These are phyloP conservation scores for Porites evermanni DNA, from an alignment of 92 coral and sea anemone genomes.

Conservation along the genomic window DNA sequence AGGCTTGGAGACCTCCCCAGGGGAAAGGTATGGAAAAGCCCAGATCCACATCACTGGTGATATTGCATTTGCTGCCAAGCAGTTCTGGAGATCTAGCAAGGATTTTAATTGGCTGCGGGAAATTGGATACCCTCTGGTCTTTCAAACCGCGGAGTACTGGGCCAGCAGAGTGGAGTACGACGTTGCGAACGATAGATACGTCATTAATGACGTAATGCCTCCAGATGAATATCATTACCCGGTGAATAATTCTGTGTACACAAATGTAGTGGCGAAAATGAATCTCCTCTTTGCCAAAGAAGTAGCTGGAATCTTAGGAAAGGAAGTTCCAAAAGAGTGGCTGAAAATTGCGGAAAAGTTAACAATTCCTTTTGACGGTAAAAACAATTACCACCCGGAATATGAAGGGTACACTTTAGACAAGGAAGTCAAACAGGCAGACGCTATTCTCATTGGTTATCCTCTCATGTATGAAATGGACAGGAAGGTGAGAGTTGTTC, in stretches of 20 bases:
- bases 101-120: slow-evolving; percentile 73
- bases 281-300: slow-evolving; percentile 79
- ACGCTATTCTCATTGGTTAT: slow-evolving; percentile 81
- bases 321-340: slow-evolving; percentile 72
- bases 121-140: slow-evolving; percentile 71
- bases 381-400: slow-evolving; percentile 81
- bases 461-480: slow-evolving; percentile 86
- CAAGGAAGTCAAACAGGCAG: slow-evolving; percentile 81
- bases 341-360: slow-evolving; percentile 68
- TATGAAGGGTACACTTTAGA: slow-evolving; percentile 80
- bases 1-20: slow-evolving; percentile 85
- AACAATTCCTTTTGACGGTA: slow-evolving; percentile 74
- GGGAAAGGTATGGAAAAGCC: slow-evolving; percentile 79
- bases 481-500: slow-evolving; percentile 52
- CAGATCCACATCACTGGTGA: slow-evolving; percentile 87
- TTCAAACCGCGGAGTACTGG: slow-evolving; percentile 89
- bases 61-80: slow-evolving; percentile 81
- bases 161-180: slow-evolving; percentile 84
- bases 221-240: slow-evolving; percentile 91
- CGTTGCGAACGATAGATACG: slow-evolving; percentile 61
- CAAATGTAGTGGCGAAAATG: slow-evolving; percentile 84
- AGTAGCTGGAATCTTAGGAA: slow-evolving; percentile 60
- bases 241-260: slow-evolving; percentile 83
- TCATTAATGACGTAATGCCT: slow-evolving; percentile 91
- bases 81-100: slow-evolving; percentile 80